These are phyloP conservation scores for Microplitis deprimator DNA, from an alignment of 2,888 invertebrate species.

Conservation along the genomic window DNA sequence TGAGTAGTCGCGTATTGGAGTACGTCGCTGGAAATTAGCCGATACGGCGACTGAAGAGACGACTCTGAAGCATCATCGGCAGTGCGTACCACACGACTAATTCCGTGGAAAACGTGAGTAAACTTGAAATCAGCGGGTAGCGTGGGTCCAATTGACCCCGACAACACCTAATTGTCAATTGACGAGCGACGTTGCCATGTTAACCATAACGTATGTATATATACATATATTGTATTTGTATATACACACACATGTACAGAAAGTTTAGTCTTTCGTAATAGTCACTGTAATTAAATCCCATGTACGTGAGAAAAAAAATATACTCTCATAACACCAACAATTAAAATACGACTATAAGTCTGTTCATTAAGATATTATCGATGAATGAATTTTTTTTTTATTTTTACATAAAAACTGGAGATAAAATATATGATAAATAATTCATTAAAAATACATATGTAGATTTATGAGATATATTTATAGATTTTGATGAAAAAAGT, in stretches of 20 bases:
- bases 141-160: constrained; percentile 69
- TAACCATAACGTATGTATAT: constrained; percentile 29
- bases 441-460: too few relatives aligned
- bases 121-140: constrained; percentile 63
- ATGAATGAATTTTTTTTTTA: too few relatives aligned
- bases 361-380: too few relatives aligned
- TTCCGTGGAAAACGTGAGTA: constrained; percentile 67
- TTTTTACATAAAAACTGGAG: too few relatives aligned
- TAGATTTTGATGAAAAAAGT: constrained; percentile 10
- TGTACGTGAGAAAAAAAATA: background rate
- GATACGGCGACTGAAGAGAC: background rate
- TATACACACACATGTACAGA: constrained; percentile 1
- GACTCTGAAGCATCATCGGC: constrained; percentile 37
- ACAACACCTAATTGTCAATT: constrained; percentile 70
- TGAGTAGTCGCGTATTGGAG: background rate
- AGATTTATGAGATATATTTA: constrained; percentile 1
- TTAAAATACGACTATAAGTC: too few relatives aligned
- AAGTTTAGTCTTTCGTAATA: background rate
- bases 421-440: too few relatives aligned
- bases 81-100: constrained; percentile 62
- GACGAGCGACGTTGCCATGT: constrained; percentile 65
- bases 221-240: constrained; percentile 9
- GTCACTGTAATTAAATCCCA: constrained; percentile 9
- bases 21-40: background rate
- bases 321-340: background rate